A percentile compares a stretch with the other conserved stretches of the same genome.
Conservation (phyloP, 2,888 invertebrate species). For the Anaspis maculata region DNA sequence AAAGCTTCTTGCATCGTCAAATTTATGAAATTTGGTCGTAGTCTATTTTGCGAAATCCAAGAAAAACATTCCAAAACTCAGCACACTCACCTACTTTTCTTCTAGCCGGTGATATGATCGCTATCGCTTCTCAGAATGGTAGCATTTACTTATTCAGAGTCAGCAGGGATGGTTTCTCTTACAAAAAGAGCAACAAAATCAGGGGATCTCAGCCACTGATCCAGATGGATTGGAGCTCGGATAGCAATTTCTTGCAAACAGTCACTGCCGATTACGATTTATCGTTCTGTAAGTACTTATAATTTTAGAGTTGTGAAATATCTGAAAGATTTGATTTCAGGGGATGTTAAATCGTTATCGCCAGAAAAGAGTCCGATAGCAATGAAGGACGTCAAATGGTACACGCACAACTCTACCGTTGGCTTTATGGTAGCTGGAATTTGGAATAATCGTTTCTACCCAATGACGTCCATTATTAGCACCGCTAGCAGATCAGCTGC, state of each 20-base stretch:
- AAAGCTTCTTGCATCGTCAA: too few species aligned
- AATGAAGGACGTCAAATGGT: conserved; percentile 88
- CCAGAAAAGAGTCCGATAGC: conserved; percentile 82
- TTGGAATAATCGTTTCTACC: conserved; percentile 86
- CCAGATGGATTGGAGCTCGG: conserved; percentile 86
- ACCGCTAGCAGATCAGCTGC: conserved; percentile 75
- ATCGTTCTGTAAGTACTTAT: conserved; percentile 63
- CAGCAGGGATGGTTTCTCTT: conserved; percentile 81
- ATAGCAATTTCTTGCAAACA: conserved; percentile 79
- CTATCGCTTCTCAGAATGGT: conserved; percentile 87
- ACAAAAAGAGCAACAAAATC: conserved; percentile 83
- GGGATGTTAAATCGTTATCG: conserved; percentile 83
- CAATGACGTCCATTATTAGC: conserved; percentile 72
- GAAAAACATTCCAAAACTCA: too few species aligned
- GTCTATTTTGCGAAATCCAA: not conserved
- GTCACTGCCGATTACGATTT: conserved; percentile 86
- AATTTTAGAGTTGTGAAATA: not conserved
- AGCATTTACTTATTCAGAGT: conserved; percentile 76
- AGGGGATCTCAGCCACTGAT: conserved; percentile 76
- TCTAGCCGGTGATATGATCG: conserved; percentile 76
- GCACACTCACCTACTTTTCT: too few species aligned
- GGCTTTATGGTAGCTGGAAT: conserved; percentile 85
- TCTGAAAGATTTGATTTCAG: conserved; percentile 42
- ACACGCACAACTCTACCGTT: conserved; percentile 77
- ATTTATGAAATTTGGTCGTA: too few species aligned